Conservation (phyloP, 2,113 vertebrate species). For the Caranx melampygus region DNA sequence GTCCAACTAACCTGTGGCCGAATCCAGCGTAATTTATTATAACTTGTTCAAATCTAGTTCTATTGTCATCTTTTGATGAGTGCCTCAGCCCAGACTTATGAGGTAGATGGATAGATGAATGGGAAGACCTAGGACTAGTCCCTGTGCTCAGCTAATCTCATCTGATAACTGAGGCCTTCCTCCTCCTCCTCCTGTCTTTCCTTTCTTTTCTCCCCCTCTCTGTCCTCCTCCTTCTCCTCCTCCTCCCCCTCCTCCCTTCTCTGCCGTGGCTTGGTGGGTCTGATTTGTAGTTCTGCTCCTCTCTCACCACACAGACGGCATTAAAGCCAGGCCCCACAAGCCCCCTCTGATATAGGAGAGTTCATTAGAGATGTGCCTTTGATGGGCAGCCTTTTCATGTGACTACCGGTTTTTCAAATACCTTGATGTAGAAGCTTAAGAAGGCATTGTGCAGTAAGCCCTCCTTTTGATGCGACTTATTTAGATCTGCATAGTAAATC, state of each 20-base stretch:
- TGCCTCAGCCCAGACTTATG: constrained; percentile 26
- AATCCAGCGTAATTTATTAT: constrained; percentile 17
- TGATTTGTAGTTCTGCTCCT: constrained; percentile 93
- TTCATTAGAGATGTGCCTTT: constrained; percentile 99
- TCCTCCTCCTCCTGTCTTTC: constrained; percentile 30
- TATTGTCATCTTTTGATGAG: constrained; percentile 53
- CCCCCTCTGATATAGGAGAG: constrained; percentile 95
- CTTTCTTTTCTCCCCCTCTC: constrained; percentile 45
- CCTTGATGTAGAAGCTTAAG: constrained; percentile 99
- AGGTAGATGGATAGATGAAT: constrained; percentile 75
- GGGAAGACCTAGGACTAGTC: constrained; percentile 81
- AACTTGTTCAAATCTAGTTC: constrained; percentile 41
- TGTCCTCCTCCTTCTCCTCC: constrained; percentile 45
- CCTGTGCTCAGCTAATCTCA: constrained; percentile 92
- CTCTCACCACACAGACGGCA: constrained; percentile 89
- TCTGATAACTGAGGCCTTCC: constrained; percentile 80
- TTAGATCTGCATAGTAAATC: constrained; percentile 99
- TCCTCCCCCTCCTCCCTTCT: constrained; percentile 38
- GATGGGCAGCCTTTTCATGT: constrained; percentile 95
- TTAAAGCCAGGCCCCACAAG: constrained; percentile 89
- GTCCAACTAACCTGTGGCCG: constrained; percentile 22
- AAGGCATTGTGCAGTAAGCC: constrained; percentile 99
- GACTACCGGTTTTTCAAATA: constrained; percentile 99
- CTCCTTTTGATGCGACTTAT: constrained; percentile 99
- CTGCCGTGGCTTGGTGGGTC: constrained; percentile 79